Conservation (phyloP, 1,140 invertebrate species). For the Ephestia elutella region DNA sequence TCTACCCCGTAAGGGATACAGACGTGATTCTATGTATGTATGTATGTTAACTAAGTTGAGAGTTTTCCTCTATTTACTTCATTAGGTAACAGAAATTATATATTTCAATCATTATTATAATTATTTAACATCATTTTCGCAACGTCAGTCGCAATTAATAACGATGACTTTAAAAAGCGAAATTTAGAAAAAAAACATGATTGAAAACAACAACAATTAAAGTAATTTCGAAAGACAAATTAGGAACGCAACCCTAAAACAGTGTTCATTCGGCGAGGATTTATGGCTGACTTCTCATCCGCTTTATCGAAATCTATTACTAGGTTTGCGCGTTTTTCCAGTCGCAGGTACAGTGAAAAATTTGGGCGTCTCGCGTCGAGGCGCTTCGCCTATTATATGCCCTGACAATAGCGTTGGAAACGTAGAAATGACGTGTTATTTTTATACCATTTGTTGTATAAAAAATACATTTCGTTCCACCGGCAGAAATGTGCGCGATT, state of each 20-base stretch:
- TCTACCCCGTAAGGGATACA: too few species aligned
- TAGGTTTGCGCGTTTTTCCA: conserved; percentile 31
- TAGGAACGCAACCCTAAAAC: not conserved
- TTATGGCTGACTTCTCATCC: conserved; percentile 37
- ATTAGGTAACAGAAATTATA: too few species aligned
- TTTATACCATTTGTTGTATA: not conserved
- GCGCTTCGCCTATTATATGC: not conserved
- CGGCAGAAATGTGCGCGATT: not conserved
- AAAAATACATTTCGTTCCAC: not conserved
- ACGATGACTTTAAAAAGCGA: conserved; percentile 10
- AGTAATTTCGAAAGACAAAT: not conserved
- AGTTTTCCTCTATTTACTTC: too few species aligned
- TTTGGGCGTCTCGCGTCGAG: conserved; percentile 16
- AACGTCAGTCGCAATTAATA: too few species aligned
- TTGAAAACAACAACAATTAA: conserved; percentile 11
- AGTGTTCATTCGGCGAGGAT: conserved; percentile 23
- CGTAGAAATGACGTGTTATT: conserved; percentile 9
- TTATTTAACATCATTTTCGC: too few species aligned
- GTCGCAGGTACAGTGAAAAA: conserved; percentile 30
- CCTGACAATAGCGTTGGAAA: conserved; percentile 16
- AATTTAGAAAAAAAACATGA: not conserved
- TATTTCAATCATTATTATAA: too few species aligned
- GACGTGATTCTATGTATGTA: too few species aligned
- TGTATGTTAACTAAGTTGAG: too few species aligned
- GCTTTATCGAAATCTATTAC: conserved; percentile 42